Evolutionary conservation across 2,113 vertebrate species (phyloP), one percentile per base, ranked within the genome.

Genomic region (Bettongia penicillata): DNA sequence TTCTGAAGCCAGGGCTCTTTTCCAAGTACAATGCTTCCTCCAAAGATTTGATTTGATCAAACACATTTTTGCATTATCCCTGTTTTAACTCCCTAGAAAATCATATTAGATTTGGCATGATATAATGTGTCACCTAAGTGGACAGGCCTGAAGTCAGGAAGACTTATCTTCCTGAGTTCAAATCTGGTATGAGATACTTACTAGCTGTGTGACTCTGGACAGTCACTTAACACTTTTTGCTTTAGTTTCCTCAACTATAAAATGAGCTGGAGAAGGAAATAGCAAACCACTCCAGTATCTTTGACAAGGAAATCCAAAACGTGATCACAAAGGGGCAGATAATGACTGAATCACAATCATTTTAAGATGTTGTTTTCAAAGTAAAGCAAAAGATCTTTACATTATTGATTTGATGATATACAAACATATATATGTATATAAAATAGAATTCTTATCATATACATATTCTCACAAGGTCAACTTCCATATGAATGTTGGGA

Each of bases 381-480:
- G 6, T 0, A 1, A 48, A 93, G 91, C 31, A 28, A 61, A 47
- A 24, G 93, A 95, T 16, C 19, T 22, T 90, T 11, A 24, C 7
- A 16, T 47, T 28, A 9, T 5, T 26, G 89, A 14, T 77, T 84
- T 43, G 89, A 22, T 7, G 23, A 92, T 91, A 26, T 28, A 0
- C 26, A 52, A n/a, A 0, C 0, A 89, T 37, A 48, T 48, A 48
- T 48, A 48, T 48, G 48, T 48, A 48, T 51, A 90, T 5, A 84
- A 0, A 28, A 28, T 0, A 24, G 2, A 49, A 11, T 48, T 84
- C 0, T 2, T 3, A 51, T 50, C 16, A 24, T 2, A 23, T 0
- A 8, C 2, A 26, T 55, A 26, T 57, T 57, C 26, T 57, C 26
- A 57, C 28, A 31, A 31, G 8, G 55, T 28, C 55, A 0, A 0